Percentiles rank a stretch among this genome's conserved stretches.
These are phyloP conservation scores for Drosophila erecta DNA, from an alignment of 1,140 invertebrate species.

Conservation along the genomic window DNA sequence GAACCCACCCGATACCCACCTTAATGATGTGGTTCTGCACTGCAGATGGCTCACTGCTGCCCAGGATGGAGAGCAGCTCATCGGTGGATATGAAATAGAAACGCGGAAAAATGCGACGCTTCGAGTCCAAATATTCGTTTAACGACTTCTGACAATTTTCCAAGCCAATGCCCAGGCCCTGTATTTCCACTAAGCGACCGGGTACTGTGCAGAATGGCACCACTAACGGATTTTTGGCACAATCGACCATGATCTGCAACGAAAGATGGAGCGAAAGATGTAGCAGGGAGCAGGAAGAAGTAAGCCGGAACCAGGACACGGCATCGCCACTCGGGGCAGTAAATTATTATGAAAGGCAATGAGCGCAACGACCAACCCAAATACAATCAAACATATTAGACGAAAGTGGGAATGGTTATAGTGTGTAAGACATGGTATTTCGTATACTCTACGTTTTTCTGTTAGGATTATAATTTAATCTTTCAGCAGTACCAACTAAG, in stretches of 20 bases:
- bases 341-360: constrained; percentile 78
- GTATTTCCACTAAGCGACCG: constrained; percentile 91
- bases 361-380: constrained; percentile 58
- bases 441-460: constrained; percentile 4
- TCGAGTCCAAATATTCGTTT: constrained; percentile 94
- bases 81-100: constrained; percentile 98
- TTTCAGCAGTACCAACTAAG: too few species aligned
- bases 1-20: constrained; percentile 84
- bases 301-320: constrained; percentile 11
- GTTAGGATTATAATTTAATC: too few species aligned
- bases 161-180: constrained; percentile 89
- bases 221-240: constrained; percentile 90
- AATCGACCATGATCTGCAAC: constrained; percentile 92
- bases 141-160: constrained; percentile 96
- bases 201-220: constrained; percentile 90
- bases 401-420: neutral
- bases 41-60: constrained; percentile 90
- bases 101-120: constrained; percentile 93
- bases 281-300: constrained; percentile 7
- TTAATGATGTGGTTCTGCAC: constrained; percentile 97
- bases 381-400: constrained; percentile 54
- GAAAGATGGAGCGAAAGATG: constrained; percentile 37
- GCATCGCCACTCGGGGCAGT: constrained; percentile 58
- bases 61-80: constrained; percentile 95
- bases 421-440: neutral